Evolutionary conservation across 1,140 invertebrate genomes (phyloP).

Genomic region (Nymphalis io): DNA sequence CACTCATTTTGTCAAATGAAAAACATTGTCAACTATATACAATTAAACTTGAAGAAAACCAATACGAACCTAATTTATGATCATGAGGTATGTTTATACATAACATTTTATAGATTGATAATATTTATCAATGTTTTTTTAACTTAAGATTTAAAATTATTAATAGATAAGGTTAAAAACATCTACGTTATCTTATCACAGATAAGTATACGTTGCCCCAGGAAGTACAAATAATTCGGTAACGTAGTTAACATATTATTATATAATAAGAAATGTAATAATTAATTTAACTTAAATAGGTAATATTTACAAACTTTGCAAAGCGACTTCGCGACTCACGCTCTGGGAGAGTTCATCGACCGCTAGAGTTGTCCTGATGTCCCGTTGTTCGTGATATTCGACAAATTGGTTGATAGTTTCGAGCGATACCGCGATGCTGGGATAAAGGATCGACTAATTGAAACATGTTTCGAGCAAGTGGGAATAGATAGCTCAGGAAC

Average conservation of each 20-base stretch:
- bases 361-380: constrained; percentile 6
- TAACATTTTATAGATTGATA: too few species aligned
- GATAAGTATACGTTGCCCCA: too few species aligned
- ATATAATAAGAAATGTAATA: not conserved
- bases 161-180: too few species aligned
- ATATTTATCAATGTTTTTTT: too few species aligned
- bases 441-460: constrained; percentile 29
- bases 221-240: too few species aligned
- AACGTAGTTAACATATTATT: not conserved
- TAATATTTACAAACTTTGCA: not conserved
- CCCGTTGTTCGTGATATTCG: constrained; percentile 21
- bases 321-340: not conserved
- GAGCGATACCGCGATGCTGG: constrained; percentile 1
- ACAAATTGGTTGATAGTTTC: constrained; percentile 44
- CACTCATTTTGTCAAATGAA: too few species aligned
- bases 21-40: too few species aligned
- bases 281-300: not conserved
- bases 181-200: too few species aligned
- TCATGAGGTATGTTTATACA: too few species aligned
- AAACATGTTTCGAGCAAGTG: constrained; percentile 10
- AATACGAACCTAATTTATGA: too few species aligned
- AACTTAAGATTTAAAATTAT: too few species aligned
- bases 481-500: not conserved
- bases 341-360: not conserved
- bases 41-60: too few species aligned